Evolutionary conservation across 2,797 vertebrate species (phyloP), one percentile per base, ranked within the genome.

Genomic region (Gadopsis bispinosus): DNA sequence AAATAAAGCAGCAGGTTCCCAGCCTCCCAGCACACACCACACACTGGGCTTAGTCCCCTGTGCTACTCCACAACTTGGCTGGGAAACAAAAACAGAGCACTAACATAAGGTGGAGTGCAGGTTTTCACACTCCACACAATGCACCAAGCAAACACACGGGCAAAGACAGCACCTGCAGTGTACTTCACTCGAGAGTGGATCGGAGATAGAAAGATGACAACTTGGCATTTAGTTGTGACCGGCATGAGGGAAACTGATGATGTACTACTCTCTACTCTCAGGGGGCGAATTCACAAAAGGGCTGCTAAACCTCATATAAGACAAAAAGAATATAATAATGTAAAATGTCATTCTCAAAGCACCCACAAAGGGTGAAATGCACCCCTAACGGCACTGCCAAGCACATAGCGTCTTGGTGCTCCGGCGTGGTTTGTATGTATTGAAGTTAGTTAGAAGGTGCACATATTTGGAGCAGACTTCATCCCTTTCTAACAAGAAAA

Each of bases 81-180:
- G 73, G 54, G 81, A 79, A 83, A 86, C 67, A 65, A 80, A 77
- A 83, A 71, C 67, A 68, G 59, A 8, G 66, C 55, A 69, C 35
- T 12, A 14, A 63, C 53, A 75, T n/a, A 17, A n/a, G 51, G 37
- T 39, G 20, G 16, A 56, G 73, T 65, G 77, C 61, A 77, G 65
- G 48, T 73, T 77, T 77, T 75, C 33, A 73, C 9, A 6, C 29
- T 33, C 31, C 2, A 19, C 51, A 56, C 54, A 68, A 51, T 22
- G 39, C 33, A 39, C 47, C 29, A 60, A 1, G 31, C 22, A 66
- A 47, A 75, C 39, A 62, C 75, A n/a, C 0, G 1, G 4, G 45
- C 22, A 47, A 31, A 79, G 58, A 74, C 7, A 41, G 56, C 35
- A 22, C 55, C 64, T 69, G 53, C 68, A 68, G 73, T 53, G 56